A percentile compares a stretch with the other conserved stretches of the same genome.
phyloP scores from a whole-genome alignment of 2,888 invertebrate genomes.

The Dasypolia templi region DNA sequence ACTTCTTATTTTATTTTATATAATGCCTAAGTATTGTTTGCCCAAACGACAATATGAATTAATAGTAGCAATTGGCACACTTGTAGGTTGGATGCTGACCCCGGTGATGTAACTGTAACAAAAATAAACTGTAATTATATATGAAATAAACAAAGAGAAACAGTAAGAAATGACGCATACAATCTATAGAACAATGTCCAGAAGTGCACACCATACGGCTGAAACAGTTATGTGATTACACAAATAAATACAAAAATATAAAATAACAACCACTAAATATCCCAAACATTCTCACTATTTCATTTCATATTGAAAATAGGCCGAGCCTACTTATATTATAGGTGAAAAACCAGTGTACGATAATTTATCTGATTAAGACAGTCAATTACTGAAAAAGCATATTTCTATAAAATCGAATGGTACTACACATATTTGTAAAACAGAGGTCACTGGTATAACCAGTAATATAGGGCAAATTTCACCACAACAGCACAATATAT shows the following conservation, averaged over 20 bases:
- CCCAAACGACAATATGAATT: slow-evolving; percentile 82
- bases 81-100: slow-evolving; percentile 80
- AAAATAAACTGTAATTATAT: slow-evolving; percentile 56
- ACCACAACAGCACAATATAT: too few species aligned
- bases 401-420: neutral
- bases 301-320: neutral
- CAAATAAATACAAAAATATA: too few species aligned
- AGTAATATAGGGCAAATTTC: too few species aligned
- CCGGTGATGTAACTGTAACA: slow-evolving; percentile 88
- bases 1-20: slow-evolving; percentile 59
- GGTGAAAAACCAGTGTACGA: neutral
- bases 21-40: slow-evolving; percentile 81
- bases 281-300: neutral
- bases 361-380: neutral
- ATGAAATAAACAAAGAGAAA: neutral
- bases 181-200: neutral
- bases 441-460: neutral
- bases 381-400: neutral
- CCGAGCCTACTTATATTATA: neutral
- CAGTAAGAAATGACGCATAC: too few species aligned
- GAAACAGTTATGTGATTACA: neutral
- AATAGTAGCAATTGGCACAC: slow-evolving; percentile 84
- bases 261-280: neutral
- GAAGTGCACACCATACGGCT: too few species aligned
- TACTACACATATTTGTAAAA: neutral